Evolutionary conservation across 1,140 invertebrate genomes (phyloP).

Genomic region (Sitophilus oryzae): DNA sequence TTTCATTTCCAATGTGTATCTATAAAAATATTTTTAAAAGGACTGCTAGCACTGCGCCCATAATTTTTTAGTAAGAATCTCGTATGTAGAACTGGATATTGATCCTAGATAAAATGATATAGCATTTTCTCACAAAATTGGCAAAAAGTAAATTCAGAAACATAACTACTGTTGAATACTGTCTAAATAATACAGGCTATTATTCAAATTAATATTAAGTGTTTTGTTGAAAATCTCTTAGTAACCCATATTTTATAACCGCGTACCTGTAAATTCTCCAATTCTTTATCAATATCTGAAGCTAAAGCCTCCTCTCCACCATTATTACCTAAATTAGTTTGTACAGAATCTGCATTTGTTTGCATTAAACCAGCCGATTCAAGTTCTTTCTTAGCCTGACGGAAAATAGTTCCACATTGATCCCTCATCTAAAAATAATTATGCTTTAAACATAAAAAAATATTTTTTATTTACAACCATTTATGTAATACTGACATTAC

Average conservation of each 20-base stretch:
- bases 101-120: no score
- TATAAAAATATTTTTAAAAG: no score
- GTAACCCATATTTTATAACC: not conserved
- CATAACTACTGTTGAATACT: no score
- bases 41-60: no score
- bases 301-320: constrained; percentile 45
- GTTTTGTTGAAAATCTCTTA: not conserved
- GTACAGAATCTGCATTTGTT: constrained; percentile 38
- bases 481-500: no score
- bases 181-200: no score
- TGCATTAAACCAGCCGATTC: constrained; percentile 55
- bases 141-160: no score
- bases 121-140: no score
- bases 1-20: no score
- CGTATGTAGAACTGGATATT: no score
- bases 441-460: not conserved
- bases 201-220: no score
- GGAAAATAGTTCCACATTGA: constrained; percentile 70
- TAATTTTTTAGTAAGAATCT: no score
- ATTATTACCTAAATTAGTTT: constrained; percentile 18
- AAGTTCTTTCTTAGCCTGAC: constrained; percentile 68
- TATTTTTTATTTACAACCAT: not conserved
- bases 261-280: constrained; percentile 43
- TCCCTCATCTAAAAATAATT: constrained; percentile 63
- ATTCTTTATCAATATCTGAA: constrained; percentile 49